Evolutionary conservation across 2,888 invertebrate species (phyloP), one percentile per base, ranked within the genome.

Genomic region (Galerucella pusilla): DNA sequence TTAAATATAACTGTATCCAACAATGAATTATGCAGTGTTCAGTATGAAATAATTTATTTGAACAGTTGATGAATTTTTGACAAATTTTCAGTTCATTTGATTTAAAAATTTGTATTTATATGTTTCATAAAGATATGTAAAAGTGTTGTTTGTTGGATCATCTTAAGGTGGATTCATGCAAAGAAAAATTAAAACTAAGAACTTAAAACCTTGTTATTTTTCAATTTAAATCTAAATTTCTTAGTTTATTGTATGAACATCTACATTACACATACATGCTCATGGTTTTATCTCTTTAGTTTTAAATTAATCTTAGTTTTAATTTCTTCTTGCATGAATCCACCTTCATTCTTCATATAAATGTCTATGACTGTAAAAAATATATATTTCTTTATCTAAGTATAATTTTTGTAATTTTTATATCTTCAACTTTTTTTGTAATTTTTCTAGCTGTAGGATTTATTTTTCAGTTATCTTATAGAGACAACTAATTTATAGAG

Each of bases 391-490:
- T 70, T 60, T 70, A 46, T 59, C 6, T 77, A 67, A 68, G 64
- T 75, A 72, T 79, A 77, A 79, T 77, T 79, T 79, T 80, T 81
- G 79, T 79, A 80, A 76, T 77, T 78, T 80, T 80, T 79, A 80
- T 79, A 79, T 77, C 74, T 76, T 52, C 9, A 28, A 77, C 80
- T 81, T 5, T 80, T 81, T 80, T 81, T 81, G 78, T 81, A 80
- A 79, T 70, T 79, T 80, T 80, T 78, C 64, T 81, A 79, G 60
- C 64, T 68, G 35, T 65, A 70, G 72, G 77, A 64, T 76, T 73
- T 65, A 66, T 74, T 74, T 71, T 74, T 71, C 74, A 73, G 73
- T 74, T 78, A 70, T 65, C 67, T 64, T 14, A 28, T 64, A 73
- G 74, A 64, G 54, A 73, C 73, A 60, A 71, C 66, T 45, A 65